A percentile compares a stretch with the other conserved stretches of the same genome.
Evolutionary conservation across 30 jellyfish, hydroid and myxozoan species (phyloP).

Genomic region (Aurelia aurita complex sp. Pacific): DNA sequence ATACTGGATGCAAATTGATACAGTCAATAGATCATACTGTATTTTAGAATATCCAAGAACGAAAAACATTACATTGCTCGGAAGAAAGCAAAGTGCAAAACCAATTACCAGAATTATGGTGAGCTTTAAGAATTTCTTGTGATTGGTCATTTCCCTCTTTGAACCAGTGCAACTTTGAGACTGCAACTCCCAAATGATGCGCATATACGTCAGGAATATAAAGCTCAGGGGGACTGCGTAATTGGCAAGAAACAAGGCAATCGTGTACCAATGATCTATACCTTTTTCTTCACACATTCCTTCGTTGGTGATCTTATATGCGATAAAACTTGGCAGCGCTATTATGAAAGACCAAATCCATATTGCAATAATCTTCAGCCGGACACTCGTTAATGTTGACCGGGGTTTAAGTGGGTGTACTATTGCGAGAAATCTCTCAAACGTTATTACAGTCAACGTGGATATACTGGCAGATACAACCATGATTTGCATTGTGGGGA

Average conservation of each 20-base stretch:
- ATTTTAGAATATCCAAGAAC: slow-evolving; percentile 34
- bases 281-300: slow-evolving; percentile 51
- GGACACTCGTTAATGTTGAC: slow-evolving; percentile 42
- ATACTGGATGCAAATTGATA: slow-evolving; percentile 34
- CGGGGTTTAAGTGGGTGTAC: slow-evolving; percentile 81
- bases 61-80: slow-evolving; percentile 61
- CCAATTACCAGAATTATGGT: slow-evolving; percentile 49
- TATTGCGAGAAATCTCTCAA: slow-evolving; percentile 69
- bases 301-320: slow-evolving; percentile 25
- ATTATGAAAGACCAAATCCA: slow-evolving; percentile 76
- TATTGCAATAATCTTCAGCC: slow-evolving; percentile 38
- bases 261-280: slow-evolving; percentile 57
- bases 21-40: slow-evolving; percentile 1
- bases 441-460: slow-evolving; percentile 69
- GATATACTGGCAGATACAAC: slow-evolving; percentile 79
- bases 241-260: slow-evolving; percentile 54
- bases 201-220: slow-evolving; percentile 40
- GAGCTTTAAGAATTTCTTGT: slow-evolving; percentile 49
- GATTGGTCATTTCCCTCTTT: slow-evolving; percentile 34
- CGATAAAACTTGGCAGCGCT: slow-evolving; percentile 62
- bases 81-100: slow-evolving; percentile 63
- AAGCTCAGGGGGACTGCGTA: slow-evolving; percentile 62
- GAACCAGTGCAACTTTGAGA: slow-evolving; percentile 45
- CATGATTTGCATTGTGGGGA: slow-evolving; percentile 72
- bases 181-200: slow-evolving; percentile 47